Conservation (phyloP, 2,888 invertebrate species). For the Campaea margaritaria region DNA sequence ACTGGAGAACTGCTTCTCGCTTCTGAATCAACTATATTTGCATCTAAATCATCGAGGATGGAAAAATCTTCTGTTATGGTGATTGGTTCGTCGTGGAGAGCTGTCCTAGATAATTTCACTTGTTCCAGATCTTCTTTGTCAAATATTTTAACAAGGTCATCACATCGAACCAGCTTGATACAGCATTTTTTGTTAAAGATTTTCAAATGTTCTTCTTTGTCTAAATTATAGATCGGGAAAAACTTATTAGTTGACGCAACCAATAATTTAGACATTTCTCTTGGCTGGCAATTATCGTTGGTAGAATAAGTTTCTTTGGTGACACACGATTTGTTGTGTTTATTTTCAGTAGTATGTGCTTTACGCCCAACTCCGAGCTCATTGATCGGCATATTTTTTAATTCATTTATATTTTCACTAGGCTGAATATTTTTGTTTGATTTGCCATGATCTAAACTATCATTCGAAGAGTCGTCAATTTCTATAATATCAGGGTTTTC, state of each 20-base stretch:
- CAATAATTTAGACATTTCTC: conserved; percentile 2
- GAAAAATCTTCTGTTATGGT: conserved; percentile 23
- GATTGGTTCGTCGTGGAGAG: conserved; percentile 2
- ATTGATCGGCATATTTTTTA: conserved; percentile 54
- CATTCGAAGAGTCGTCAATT: conserved; percentile 66
- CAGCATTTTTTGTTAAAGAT: conserved; percentile 45
- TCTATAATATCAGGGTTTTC: conserved; percentile 49
- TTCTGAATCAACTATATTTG: conserved; percentile 24
- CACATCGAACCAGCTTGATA: conserved; percentile 62
- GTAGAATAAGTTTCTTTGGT: background rate
- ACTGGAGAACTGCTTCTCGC: conserved; percentile 58
- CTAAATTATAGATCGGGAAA: conserved; percentile 7
- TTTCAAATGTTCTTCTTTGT: conserved; percentile 18
- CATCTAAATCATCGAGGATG: conserved; percentile 14
- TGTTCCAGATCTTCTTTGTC: conserved; percentile 13
- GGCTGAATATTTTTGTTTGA: conserved; percentile 11
- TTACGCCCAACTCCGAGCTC: conserved; percentile 46
- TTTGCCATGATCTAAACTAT: conserved; percentile 39
- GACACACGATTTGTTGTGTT: background rate
- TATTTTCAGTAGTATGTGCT: background rate
- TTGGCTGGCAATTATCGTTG: background rate
- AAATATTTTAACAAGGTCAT: conserved; percentile 35
- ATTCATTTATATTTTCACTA: conserved; percentile 47
- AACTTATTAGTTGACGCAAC: background rate
- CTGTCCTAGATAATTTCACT: conserved; percentile 1